Base-by-base conservation (phyloP, 1,140 invertebrate genomes). In the Bombus turneri region DNA sequence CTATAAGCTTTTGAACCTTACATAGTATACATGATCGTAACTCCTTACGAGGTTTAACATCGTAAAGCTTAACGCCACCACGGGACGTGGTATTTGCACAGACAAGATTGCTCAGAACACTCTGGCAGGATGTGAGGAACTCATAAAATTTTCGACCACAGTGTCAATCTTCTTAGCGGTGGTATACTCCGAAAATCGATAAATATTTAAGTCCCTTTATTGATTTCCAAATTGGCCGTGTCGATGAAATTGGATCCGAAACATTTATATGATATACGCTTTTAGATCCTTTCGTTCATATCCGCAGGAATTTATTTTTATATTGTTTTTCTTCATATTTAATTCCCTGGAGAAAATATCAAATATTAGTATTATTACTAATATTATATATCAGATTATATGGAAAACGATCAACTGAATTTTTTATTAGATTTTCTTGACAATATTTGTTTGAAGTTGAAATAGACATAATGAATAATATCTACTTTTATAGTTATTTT, bases 31-130 rank as follows among this genome's bases (percentile, higher is more conserved):
- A 81, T 41, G 84, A 81, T 81, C 79, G 59, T 85, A 85, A 75
- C 78, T 74, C 57, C 84, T 81, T 81, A 75, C 71, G 59, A 85
- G 43, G 78, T 85, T 81, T 68, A 74, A 68, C 18, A 34, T 75
- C 84, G 71, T 81, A 85, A 85, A 81, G 78, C 71, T 81, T 74
- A 85, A 75, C 78, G n/a, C 69, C 71, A 57, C 79, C 62, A 53
- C 43, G n/a, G 68, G 34, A 81, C n/a, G 22, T 39, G 10, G 69
- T 37, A 71, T 74, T 74, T 81, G 59, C 77, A 57, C 43, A 57
- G n/a, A 75, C 41, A 68, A 15, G 71, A 43, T 81, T 41, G 59
- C 37, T 69, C 8, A 2, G 3, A 66, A 31, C 71, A 47, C 31
- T 28, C 18, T 28, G 3, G 37, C 12, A 53, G 18, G 37, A 68